Base-by-base conservation (phyloP, 1,140 invertebrate genomes). In the Hypothenemus hampei region DNA sequence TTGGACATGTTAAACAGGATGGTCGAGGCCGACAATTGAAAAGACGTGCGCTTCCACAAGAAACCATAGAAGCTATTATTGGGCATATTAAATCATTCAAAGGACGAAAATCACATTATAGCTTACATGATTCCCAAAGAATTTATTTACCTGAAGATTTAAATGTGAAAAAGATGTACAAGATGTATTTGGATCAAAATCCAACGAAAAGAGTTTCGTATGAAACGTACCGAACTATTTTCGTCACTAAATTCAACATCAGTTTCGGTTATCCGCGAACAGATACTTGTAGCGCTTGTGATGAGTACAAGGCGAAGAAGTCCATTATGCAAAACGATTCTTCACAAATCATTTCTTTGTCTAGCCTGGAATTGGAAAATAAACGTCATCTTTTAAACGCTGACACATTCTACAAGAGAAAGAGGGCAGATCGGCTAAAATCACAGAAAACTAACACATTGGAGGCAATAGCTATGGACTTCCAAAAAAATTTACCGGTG, bases 381-480 rank as follows among this genome's bases (percentile, higher is more conserved):
- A n/a, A n/a, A n/a, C n/a, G n/a, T n/a, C n/a, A n/a, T n/a, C n/a
- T n/a, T n/a, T n/a, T n/a, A n/a, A n/a, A n/a, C n/a, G n/a, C n/a
- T n/a, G n/a, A n/a, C n/a, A n/a, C n/a, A n/a, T n/a, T n/a, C n/a
- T n/a, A n/a, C n/a, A n/a, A n/a, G n/a, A n/a, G n/a, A n/a, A n/a
- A n/a, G n/a, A n/a, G n/a, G n/a, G n/a, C n/a, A n/a, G n/a, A n/a
- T n/a, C n/a, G n/a, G n/a, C n/a, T n/a, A n/a, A n/a, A n/a, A n/a
- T n/a, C n/a, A n/a, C n/a, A n/a, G n/a, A n/a, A n/a, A n/a, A n/a
- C n/a, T n/a, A n/a, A n/a, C n/a, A n/a, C n/a, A n/a, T n/a, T n/a
- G n/a, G n/a, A n/a, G n/a, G n/a, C n/a, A n/a, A 59, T 55, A 22
- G 19, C 18, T 36, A 48, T 56, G 53, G 58, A 57, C 41, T 57